Evolutionary conservation across 2,113 vertebrate genomes (phyloP), one percentile per base, ranked within the genome.

Genomic region (Ptilorrhoa leucosticta): DNA sequence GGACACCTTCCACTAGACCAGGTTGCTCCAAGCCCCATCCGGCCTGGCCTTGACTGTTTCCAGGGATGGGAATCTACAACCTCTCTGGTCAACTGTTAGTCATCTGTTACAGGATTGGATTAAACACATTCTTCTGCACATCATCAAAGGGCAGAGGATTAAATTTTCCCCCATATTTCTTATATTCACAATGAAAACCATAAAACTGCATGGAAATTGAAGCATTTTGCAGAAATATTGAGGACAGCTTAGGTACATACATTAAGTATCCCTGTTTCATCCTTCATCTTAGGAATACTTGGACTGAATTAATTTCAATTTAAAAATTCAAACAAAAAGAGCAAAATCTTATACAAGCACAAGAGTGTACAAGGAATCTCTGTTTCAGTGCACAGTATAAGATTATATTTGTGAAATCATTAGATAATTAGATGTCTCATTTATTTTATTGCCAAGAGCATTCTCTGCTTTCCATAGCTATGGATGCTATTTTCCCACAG

Each of bases 21-120:
- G 37, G 27, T 1, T 51, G 37, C 23, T 28, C 31, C 44, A 58
- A 73, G 23, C 19, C 22, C 33, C 0, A 0, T 81, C 37, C 37
- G 73, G 10, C 15, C 28, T 66, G n/a, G 69, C 53, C 15, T 24
- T 44, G 10, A 57, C 39, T 31, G 19, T 28, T 60, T 66, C 33
- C 45, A 66, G 33, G 51, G 37, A 58, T 73, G 33, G 28, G 69
- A 44, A 82, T 73, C 35, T 26, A 77, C n/a, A 48, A 20, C 7
- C 57, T 39, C 60, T 65, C 68, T 24, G 15, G 5, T 37, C 23
- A 82, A 15, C 3, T 27, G 3, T 45, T 19, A 39, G 24, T 50
- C 19, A 50, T 58, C 37, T 66, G 20, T n/a, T 53, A 51, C 23
- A 73, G 37, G 8, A n/a, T 10, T 66, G 44, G 10, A 58, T 60